These are phyloP conservation scores for Ceratitis capitata DNA, from an alignment of 1,140 invertebrate species.

Conservation along the genomic window DNA sequence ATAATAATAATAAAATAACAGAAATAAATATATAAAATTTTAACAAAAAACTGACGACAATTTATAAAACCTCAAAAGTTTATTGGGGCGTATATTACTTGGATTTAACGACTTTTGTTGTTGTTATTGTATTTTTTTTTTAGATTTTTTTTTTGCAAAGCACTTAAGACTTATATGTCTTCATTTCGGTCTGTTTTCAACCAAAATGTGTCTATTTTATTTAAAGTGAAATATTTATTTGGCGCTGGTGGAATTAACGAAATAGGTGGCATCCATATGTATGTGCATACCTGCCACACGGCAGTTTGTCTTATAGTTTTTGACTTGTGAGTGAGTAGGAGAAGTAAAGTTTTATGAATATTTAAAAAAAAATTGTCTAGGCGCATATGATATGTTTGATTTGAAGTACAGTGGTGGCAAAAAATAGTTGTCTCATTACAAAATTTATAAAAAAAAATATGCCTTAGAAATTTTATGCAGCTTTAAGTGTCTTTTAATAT, in stretches of 20 bases:
- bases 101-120: neutral
- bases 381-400: neutral
- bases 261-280: neutral
- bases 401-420: neutral
- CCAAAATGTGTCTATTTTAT: neutral
- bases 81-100: slow-evolving; percentile 9
- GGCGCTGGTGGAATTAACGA: neutral
- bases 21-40: slow-evolving; percentile 3
- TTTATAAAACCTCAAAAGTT: slow-evolving; percentile 34
- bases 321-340: neutral
- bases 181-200: neutral
- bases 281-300: neutral
- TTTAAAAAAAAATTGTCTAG: neutral
- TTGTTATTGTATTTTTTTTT: neutral
- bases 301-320: neutral
- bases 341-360: neutral
- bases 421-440: no score
- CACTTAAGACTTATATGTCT: neutral
- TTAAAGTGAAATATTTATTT: neutral
- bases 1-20: neutral
- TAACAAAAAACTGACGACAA: slow-evolving; percentile 16
- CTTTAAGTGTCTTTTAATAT: no score
- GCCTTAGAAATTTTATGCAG: no score
- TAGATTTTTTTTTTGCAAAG: no score
- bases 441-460: no score